Evolutionary conservation across 2,888 invertebrate genomes (phyloP).

Genomic region (Zygogramma bicolorata): DNA sequence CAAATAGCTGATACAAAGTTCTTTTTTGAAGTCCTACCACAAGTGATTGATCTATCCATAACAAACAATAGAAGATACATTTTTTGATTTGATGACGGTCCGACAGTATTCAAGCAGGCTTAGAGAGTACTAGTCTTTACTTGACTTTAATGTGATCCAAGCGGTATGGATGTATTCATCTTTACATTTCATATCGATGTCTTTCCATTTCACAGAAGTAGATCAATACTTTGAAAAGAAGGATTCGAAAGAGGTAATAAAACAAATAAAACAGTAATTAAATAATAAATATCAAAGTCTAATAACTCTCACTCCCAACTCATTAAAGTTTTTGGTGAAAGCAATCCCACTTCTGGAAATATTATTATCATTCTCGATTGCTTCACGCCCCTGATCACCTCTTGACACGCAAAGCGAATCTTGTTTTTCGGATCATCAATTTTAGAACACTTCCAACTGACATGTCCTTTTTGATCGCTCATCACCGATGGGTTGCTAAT

Average conservation of each 20-base stretch:
- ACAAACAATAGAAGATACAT: too few relatives aligned
- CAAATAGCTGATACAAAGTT: too few relatives aligned
- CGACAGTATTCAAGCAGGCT: too few relatives aligned
- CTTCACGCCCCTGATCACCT: conserved; percentile 28
- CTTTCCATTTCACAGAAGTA: too few relatives aligned
- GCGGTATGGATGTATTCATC: too few relatives aligned
- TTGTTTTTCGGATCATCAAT: conserved; percentile 14
- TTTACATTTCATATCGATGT: too few relatives aligned
- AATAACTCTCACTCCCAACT: conserved; percentile 16
- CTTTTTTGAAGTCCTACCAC: too few relatives aligned
- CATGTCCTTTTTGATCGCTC: conserved; percentile 21
- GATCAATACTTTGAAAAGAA: too few relatives aligned
- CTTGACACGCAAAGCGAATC: conserved; percentile 32
- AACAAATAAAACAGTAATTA: conserved; percentile 12
- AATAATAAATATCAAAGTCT: conserved; percentile 33
- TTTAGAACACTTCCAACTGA: conserved; percentile 1
- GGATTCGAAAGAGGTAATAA: not conserved
- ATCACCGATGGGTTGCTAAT: conserved; percentile 34
- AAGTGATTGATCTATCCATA: too few relatives aligned
- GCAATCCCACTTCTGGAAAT: conserved; percentile 33
- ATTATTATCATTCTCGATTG: conserved; percentile 33
- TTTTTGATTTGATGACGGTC: too few relatives aligned
- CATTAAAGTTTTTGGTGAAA: conserved; percentile 29
- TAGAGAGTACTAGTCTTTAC: too few relatives aligned
- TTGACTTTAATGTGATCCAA: too few relatives aligned